phyloP scores from a whole-genome alignment of 2,888 invertebrate species.

The Melinaea menophilus region DNA sequence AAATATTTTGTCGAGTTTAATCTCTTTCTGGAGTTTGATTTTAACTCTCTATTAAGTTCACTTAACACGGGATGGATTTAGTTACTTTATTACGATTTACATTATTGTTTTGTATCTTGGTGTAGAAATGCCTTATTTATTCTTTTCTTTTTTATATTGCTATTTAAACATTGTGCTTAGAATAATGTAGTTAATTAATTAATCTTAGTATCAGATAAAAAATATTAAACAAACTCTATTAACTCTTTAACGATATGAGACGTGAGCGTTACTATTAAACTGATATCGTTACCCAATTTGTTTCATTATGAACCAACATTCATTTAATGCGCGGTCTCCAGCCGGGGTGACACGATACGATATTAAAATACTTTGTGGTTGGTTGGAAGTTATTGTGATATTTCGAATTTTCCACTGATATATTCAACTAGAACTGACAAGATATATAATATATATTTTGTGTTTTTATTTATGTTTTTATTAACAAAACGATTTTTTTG shows the following conservation, averaged over 20 bases:
- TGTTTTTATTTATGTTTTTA: neutral
- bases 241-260: slow-evolving; percentile 1
- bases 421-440: slow-evolving; percentile 10
- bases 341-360: neutral
- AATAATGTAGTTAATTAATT: too few species aligned
- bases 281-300: slow-evolving; percentile 14
- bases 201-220: too few species aligned
- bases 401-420: slow-evolving; percentile 12
- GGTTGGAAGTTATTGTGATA: too few species aligned
- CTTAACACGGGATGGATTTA: too few species aligned
- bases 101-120: too few species aligned
- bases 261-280: slow-evolving; percentile 12
- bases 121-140: too few species aligned
- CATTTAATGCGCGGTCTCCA: slow-evolving; percentile 15
- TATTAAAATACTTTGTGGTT: too few species aligned
- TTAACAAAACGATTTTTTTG: slow-evolving; percentile 12
- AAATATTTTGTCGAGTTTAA: slow-evolving; percentile 7
- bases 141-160: too few species aligned
- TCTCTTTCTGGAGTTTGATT: slow-evolving; percentile 6
- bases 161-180: too few species aligned
- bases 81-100: too few species aligned
- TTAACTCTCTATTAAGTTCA: neutral
- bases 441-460: neutral
- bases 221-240: too few species aligned
- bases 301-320: slow-evolving; percentile 14